Conservation (phyloP, 2,888 invertebrate genomes). For the Folsomia manolachei region DNA sequence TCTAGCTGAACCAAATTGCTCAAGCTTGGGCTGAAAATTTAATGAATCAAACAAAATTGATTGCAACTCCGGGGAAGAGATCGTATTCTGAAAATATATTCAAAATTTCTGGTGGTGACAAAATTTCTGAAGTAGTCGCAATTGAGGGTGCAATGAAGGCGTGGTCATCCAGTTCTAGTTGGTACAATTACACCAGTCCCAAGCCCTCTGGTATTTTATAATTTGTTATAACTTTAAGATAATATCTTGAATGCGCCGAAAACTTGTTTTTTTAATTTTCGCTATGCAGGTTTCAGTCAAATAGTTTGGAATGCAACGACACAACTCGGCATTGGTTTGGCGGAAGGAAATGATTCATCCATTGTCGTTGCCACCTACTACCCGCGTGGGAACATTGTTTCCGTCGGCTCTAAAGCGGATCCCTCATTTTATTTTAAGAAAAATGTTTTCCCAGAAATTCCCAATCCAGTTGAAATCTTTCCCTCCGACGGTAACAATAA, state of each 20-base stretch:
- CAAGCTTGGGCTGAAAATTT: slow-evolving; percentile 33
- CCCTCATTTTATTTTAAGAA: slow-evolving; percentile 31
- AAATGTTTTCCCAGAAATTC: slow-evolving; percentile 33
- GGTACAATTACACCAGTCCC: slow-evolving; percentile 31
- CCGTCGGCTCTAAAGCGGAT: slow-evolving; percentile 22
- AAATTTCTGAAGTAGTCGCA: slow-evolving; percentile 23
- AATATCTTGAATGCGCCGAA: not conserved
- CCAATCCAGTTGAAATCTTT: slow-evolving; percentile 3
- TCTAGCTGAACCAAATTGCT: slow-evolving; percentile 32
- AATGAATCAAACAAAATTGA: slow-evolving; percentile 22
- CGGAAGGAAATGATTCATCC: slow-evolving; percentile 20
- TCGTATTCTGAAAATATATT: slow-evolving; percentile 37
- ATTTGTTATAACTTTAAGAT: not conserved
- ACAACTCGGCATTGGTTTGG: slow-evolving; percentile 35
- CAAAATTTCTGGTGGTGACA: slow-evolving; percentile 29
- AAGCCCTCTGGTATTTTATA: slow-evolving; percentile 26
- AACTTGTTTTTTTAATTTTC: not conserved
- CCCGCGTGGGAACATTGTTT: slow-evolving; percentile 36
- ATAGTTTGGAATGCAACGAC: slow-evolving; percentile 35
- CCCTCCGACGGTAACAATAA: not conserved
- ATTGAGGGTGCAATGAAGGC: slow-evolving; percentile 32
- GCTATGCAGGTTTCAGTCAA: slow-evolving; percentile 23
- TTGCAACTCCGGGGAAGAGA: slow-evolving; percentile 37
- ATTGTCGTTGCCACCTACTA: slow-evolving; percentile 32
- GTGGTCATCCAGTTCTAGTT: slow-evolving; percentile 29